These are phyloP conservation scores for Anolis carolinensis DNA, from an alignment of 2,113 vertebrate species.

Conservation along the genomic window DNA sequence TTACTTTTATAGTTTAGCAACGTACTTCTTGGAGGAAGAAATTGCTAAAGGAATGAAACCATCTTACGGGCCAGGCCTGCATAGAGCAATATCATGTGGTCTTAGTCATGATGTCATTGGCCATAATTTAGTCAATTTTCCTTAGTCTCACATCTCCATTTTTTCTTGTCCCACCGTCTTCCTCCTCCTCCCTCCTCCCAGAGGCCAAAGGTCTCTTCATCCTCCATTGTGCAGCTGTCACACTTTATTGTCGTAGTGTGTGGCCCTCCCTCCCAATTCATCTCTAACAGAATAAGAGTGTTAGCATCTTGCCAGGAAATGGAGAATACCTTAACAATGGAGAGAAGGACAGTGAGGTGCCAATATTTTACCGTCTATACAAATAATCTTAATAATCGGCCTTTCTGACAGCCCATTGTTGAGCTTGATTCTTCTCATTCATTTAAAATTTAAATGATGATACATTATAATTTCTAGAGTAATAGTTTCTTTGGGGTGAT, in stretches of 20 bases:
- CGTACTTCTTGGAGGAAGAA: not conserved
- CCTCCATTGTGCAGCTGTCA: constrained; percentile 6
- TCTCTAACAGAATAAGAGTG: not conserved
- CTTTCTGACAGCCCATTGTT: constrained; percentile 46
- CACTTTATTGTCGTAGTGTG: not conserved
- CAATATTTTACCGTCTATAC: constrained; percentile 1
- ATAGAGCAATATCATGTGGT: not conserved
- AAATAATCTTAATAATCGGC: constrained; percentile 22
- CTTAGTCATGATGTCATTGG: not conserved
- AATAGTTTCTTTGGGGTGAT: constrained; percentile 56
- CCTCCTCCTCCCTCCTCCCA: not conserved
- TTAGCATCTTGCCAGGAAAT: not conserved
- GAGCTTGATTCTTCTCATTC: constrained; percentile 50
- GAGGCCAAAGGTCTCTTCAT: not conserved
- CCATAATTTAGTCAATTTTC: not conserved
- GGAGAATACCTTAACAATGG: not conserved
- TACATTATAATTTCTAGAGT: constrained; percentile 48
- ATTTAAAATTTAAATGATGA: constrained; percentile 59
- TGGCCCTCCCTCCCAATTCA: constrained; percentile 13
- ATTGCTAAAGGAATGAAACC: not conserved
- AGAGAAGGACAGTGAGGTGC: constrained; percentile 7
- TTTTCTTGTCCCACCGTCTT: not conserved
- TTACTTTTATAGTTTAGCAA: not conserved
- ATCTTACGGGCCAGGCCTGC: not conserved
- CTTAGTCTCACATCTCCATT: constrained; percentile 1